Percentiles rank a stretch among this genome's conserved stretches.
phyloP scores from a whole-genome alignment of 2,888 invertebrate genomes.

The Chelonus formosanus region DNA sequence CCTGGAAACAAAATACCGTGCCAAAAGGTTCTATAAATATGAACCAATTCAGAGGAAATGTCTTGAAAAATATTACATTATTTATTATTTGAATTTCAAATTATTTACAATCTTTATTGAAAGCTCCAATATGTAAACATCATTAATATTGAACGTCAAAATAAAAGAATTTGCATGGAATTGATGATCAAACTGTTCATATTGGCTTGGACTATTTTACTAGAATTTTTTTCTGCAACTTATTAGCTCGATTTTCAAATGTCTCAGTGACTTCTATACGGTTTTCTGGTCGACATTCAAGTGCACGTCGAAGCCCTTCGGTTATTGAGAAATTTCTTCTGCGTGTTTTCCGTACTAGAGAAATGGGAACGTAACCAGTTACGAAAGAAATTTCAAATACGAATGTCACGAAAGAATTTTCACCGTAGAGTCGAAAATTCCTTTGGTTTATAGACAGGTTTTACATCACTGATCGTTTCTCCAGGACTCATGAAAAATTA shows the following conservation, averaged over 20 bases:
- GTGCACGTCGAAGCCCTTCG: conserved; percentile 11
- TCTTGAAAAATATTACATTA: too few relatives aligned
- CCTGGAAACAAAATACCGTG: background rate
- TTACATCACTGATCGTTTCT: conserved; percentile 1
- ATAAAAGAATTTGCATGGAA: too few relatives aligned
- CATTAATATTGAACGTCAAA: too few relatives aligned
- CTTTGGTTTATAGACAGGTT: conserved; percentile 2
- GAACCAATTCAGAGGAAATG: too few relatives aligned
- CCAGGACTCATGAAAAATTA: conserved; percentile 2
- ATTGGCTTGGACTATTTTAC: background rate
- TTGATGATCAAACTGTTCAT: too few relatives aligned
- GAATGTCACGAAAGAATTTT: conserved; percentile 21
- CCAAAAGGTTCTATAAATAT: background rate
- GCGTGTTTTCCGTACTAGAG: conserved; percentile 14
- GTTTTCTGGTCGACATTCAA: conserved; percentile 12
- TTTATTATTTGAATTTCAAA: too few relatives aligned
- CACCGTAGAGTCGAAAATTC: conserved; percentile 3
- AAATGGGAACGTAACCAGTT: conserved; percentile 25
- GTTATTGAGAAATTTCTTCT: conserved; percentile 31
- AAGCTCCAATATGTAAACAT: too few relatives aligned
- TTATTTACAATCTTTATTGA: too few relatives aligned
- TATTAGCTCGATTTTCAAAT: conserved; percentile 8
- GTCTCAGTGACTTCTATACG: background rate
- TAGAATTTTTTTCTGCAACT: background rate
- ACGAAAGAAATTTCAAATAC: conserved; percentile 22